A percentile compares a stretch with the other conserved stretches of the same genome.
Evolutionary conservation across 2,888 invertebrate genomes (phyloP).

Genomic region (Macropis europaea): DNA sequence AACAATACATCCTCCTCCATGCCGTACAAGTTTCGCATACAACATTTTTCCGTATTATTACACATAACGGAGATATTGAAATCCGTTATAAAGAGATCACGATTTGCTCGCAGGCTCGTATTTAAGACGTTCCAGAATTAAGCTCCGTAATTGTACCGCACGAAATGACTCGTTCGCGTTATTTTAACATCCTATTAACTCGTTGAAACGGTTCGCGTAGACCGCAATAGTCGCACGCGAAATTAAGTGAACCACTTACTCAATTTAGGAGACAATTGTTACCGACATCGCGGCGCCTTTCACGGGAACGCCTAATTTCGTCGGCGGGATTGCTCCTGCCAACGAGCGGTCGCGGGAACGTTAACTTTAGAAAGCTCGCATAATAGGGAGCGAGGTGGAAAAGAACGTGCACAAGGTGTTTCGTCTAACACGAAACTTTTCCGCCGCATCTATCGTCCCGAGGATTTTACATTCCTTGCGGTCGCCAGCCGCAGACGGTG

Average conservation of each 20-base stretch:
- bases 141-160: neutral
- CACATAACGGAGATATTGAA: no score
- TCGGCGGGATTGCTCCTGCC: conserved; percentile 11
- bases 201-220: conserved; percentile 7
- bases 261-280: conserved; percentile 20
- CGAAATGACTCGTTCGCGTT: conserved; percentile 8
- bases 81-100: no score
- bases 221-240: neutral
- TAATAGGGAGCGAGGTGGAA: neutral
- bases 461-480: conserved; percentile 43
- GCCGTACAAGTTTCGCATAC: no score
- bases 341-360: conserved; percentile 5
- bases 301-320: conserved; percentile 5
- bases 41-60: no score
- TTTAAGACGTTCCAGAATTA: no score
- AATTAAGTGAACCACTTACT: conserved; percentile 19
- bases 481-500: neutral
- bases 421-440: conserved; percentile 17
- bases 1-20: no score
- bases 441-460: conserved; percentile 21
- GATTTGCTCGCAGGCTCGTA: no score
- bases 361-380: neutral
- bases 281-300: conserved; percentile 2
- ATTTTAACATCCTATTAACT: conserved; percentile 5
- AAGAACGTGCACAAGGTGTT: conserved; percentile 22